A percentile compares a stretch with the other conserved stretches of the same genome.
Evolutionary conservation across 2,888 invertebrate species (phyloP).

Genomic region (Leucophenga montana): DNA sequence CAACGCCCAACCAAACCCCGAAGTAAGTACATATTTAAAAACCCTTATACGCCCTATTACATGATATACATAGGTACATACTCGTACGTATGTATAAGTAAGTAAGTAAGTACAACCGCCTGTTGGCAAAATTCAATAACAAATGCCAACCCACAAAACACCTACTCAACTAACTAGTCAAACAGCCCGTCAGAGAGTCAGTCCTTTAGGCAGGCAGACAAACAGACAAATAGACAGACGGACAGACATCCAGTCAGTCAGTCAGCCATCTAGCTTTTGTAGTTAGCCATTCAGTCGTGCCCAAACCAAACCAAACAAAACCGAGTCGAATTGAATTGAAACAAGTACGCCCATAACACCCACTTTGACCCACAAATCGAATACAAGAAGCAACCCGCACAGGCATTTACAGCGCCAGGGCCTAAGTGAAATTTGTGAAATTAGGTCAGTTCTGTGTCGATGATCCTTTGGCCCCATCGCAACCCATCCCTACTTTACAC

Average conservation of each 20-base stretch:
- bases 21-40: no score
- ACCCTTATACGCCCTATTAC: neutral
- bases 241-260: neutral
- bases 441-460: constrained; percentile 74
- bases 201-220: neutral
- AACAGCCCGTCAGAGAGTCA: neutral
- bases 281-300: neutral
- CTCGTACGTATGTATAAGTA: neutral
- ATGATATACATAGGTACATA: neutral
- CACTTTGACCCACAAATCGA: constrained; percentile 57
- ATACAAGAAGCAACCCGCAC: constrained; percentile 36
- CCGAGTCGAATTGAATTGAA: neutral
- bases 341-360: constrained; percentile 35
- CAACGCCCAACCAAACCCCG: neutral
- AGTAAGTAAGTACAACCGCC: neutral
- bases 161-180: neutral
- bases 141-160: constrained; percentile 37
- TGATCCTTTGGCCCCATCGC: constrained; percentile 68
- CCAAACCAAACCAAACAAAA: constrained; percentile 14
- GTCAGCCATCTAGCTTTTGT: neutral
- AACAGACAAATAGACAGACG: neutral
- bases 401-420: constrained; percentile 54
- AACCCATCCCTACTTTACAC: constrained; percentile 2
- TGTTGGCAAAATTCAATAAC: constrained; percentile 33
- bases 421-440: constrained; percentile 70